Evolutionary conservation across 1,140 invertebrate species (phyloP), one percentile per base, ranked within the genome.

Genomic region (Temnothorax longispinosus): DNA sequence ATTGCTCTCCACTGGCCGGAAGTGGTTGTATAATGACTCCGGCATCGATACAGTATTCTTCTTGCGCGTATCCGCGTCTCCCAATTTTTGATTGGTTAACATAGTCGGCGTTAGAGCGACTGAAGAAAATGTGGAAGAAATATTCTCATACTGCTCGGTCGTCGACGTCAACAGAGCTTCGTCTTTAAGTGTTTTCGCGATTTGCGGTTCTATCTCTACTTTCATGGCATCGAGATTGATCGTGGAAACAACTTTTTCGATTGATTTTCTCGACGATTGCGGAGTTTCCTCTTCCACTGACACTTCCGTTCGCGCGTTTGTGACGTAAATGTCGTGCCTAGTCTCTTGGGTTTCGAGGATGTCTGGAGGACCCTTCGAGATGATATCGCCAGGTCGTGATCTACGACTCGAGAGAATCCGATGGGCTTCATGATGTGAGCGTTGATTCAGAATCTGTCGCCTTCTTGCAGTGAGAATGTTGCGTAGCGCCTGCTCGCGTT

Each of bases 1-100:
- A 90, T 97, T 96, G 13, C 95, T 94, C 92, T 97, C 96, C 8
- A 97, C 95, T 0, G 96, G 96, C 27, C 96, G 92, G 89, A 97
- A 97, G 82, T 97, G 96, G 86, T 96, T 96, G 91, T 96, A 97
- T 75, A 97, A 91, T 27, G 96, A 96, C 78, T 96, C 96, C 3
- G 96, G 96, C 95, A 97, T 96, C 0, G 92, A 88, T 0, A 95
- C 94, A 6, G 89, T 95, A 44, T 95, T 95, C 81, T 94, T 95
- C 32, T 90, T 85, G 2, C 94, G 92, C 0, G 81, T 75, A 3
- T 91, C 90, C 89, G 76, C 77, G 64, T 94, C 93, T 1, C 27
- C 27, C 1, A 60, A 38, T 52, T 92, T 94, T 86, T 78, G 88
- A 64, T 32, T 32, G 18, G 2, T 35, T 10, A 32, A 15, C 3